phyloP scores from a whole-genome alignment of 2,888 invertebrate species.

The Smittia aterrima region DNA sequence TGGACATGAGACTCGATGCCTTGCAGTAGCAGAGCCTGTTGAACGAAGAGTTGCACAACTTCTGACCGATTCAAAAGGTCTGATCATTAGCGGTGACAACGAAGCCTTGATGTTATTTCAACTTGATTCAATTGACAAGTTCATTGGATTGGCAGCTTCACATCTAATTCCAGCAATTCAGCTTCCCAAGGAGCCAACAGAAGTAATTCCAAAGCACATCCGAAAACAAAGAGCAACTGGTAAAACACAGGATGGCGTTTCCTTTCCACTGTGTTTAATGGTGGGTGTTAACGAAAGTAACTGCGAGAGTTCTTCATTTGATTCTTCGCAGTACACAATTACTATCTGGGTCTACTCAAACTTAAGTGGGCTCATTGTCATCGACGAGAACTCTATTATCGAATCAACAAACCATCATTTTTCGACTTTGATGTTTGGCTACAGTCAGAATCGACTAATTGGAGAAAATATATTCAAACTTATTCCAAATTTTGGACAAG shows the following conservation, averaged over 20 bases:
- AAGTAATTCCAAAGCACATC: conserved; percentile 53
- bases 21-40: conserved; percentile 66
- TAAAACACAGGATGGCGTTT: conserved; percentile 61
- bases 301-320: conserved; percentile 33
- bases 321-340: conserved; percentile 43
- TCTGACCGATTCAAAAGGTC: conserved; percentile 47
- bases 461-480: conserved; percentile 59
- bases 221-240: conserved; percentile 66
- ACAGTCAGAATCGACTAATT: conserved; percentile 59
- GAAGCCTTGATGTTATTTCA: conserved; percentile 59
- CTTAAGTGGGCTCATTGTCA: conserved; percentile 65
- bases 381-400: conserved; percentile 62
- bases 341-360: conserved; percentile 60
- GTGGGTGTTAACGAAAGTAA: conserved; percentile 48
- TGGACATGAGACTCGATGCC: conserved; percentile 58
- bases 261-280: conserved; percentile 62
- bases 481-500: conserved; percentile 63
- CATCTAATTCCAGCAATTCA: conserved; percentile 58
- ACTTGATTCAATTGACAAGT: conserved; percentile 56
- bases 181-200: conserved; percentile 53
- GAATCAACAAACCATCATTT: conserved; percentile 68
- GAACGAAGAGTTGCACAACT: conserved; percentile 50
- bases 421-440: conserved; percentile 64
- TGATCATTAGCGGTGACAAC: conserved; percentile 47
- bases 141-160: conserved; percentile 56